Evolutionary conservation across 2,113 vertebrate species (phyloP).

Genomic region (Tychaedon coryphoeus): DNA sequence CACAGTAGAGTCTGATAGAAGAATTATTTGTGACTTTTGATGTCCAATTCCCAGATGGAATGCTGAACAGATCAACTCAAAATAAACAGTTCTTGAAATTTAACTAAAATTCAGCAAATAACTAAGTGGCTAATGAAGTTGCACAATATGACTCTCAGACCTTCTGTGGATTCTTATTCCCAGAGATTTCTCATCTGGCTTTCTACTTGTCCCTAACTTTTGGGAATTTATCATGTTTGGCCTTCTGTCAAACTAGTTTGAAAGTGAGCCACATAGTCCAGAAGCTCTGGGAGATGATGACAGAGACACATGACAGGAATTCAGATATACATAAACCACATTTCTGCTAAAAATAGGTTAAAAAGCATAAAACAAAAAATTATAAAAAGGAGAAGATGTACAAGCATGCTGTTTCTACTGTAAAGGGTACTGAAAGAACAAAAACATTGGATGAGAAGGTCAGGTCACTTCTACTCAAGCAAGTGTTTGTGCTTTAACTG

Average conservation of each 20-base stretch:
- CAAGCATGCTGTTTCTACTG: background rate
- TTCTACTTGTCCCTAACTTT: slow-evolving; percentile 26
- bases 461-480: background rate
- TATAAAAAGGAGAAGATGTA: background rate
- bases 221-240: slow-evolving; percentile 42
- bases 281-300: slow-evolving; percentile 4
- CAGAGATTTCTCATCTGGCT: slow-evolving; percentile 39
- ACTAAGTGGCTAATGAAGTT: background rate
- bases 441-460: background rate
- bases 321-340: background rate
- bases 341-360: slow-evolving; percentile 8
- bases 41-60: background rate
- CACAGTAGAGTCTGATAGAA: background rate
- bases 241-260: slow-evolving; percentile 18
- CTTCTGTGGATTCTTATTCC: background rate
- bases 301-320: slow-evolving; percentile 17
- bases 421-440: background rate
- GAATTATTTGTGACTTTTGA: background rate
- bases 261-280: slow-evolving; percentile 18
- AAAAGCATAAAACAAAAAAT: background rate
- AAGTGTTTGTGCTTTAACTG: background rate
- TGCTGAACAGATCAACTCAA: background rate
- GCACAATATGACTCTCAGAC: background rate
- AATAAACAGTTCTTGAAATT: background rate
- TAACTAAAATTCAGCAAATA: background rate